Conservation (phyloP, 2,797 vertebrate genomes). For the Poeciliopsis turneri region DNA sequence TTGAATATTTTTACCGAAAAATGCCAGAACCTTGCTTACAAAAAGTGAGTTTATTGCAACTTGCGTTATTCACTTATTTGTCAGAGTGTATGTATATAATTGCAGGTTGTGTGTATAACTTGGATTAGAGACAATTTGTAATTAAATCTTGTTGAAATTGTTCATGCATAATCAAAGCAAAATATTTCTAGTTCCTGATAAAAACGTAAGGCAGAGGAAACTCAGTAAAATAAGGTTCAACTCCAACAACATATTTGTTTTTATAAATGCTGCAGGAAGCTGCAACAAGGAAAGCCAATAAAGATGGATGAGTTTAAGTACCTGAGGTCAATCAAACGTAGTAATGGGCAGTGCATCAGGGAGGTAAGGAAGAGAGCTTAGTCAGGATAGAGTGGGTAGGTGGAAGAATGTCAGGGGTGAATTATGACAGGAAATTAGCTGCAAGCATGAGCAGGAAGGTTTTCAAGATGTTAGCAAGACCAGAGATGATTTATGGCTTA, state of each 20-base stretch:
- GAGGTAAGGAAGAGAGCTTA: neutral
- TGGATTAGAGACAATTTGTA: neutral
- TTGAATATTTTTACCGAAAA: neutral
- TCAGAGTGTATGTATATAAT: neutral
- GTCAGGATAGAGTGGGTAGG: neutral
- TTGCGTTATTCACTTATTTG: neutral
- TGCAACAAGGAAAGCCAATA: neutral
- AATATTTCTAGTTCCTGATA: neutral
- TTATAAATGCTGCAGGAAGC: neutral
- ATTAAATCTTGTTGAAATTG: neutral
- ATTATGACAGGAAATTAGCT: conserved; percentile 13
- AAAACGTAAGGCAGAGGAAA: neutral
- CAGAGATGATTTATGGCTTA: neutral
- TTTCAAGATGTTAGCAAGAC: neutral
- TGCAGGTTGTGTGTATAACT: neutral
- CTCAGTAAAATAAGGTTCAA: neutral
- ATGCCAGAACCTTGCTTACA: neutral
- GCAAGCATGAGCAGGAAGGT: neutral
- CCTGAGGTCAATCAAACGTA: neutral
- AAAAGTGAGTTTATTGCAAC: neutral
- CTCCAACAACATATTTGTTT: neutral
- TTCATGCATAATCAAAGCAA: neutral
- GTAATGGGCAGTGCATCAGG: neutral
- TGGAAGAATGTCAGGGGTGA: conserved; percentile 1
- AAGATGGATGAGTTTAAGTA: neutral